Conservation (phyloP, 2,113 vertebrate species). For the Callaeas wilsoni region DNA sequence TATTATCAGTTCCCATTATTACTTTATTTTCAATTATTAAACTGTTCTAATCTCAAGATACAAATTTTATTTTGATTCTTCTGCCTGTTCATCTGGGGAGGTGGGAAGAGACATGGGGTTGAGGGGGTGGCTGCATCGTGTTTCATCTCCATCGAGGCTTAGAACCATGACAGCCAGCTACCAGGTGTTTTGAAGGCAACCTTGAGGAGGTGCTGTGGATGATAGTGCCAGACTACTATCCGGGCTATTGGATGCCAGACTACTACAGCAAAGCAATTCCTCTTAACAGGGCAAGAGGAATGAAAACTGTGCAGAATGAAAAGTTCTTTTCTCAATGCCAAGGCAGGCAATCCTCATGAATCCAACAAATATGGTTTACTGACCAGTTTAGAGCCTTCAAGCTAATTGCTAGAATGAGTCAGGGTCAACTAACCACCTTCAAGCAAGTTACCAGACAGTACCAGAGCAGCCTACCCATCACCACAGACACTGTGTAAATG, state of each 20-base stretch:
- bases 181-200: background rate
- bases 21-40: background rate
- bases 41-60: background rate
- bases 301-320: background rate
- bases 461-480: background rate
- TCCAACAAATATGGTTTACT: background rate
- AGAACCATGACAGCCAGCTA: background rate
- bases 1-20: background rate
- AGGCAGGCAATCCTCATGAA: background rate
- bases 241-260: too few relatives aligned
- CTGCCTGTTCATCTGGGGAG: rapidly evolving
- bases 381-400: background rate
- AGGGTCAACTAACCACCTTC: background rate
- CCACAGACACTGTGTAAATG: background rate
- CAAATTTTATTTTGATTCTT: background rate
- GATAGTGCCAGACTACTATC: background rate
- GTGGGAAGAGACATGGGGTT: background rate
- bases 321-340: background rate
- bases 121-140: background rate
- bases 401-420: background rate
- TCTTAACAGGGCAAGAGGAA: background rate
- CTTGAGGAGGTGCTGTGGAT: background rate
- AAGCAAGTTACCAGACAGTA: background rate
- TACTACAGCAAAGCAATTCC: too few relatives aligned
- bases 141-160: background rate